Evolutionary conservation across 2,113 vertebrate genomes (phyloP).

Genomic region (Vidua macroura): DNA sequence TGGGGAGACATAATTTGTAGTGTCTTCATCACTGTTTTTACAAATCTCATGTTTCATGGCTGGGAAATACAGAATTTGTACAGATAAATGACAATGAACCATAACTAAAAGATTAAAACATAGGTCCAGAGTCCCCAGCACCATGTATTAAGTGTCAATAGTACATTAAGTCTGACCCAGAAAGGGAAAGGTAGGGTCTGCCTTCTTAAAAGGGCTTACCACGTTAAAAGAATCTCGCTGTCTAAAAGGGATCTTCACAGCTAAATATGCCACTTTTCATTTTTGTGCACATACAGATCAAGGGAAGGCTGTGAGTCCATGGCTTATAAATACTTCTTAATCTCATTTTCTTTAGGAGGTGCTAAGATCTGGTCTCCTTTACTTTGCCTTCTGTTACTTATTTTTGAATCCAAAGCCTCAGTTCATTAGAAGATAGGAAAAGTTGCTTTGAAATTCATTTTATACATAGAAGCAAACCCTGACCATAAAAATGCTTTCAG

Average conservation of each 20-base stretch:
- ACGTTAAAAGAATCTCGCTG: not conserved
- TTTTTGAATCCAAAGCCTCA: not conserved
- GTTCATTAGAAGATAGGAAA: not conserved
- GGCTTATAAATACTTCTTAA: not conserved
- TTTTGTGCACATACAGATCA: not conserved
- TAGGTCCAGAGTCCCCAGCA: not conserved
- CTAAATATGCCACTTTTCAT: not conserved
- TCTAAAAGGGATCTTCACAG: not conserved
- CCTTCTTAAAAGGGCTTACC: not conserved
- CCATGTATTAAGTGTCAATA: not conserved
- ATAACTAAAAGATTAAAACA: not conserved
- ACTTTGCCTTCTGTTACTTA: not conserved
- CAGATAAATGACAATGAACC: not conserved
- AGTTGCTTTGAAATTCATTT: constrained; percentile 38
- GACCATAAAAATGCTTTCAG: constrained; percentile 41
- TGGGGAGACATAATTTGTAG: not conserved
- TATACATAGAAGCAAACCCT: not conserved
- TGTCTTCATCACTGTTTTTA: not conserved
- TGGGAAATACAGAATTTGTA: not conserved
- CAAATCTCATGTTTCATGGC: not conserved
- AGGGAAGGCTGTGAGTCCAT: not conserved
- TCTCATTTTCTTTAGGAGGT: not conserved
- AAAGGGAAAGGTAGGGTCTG: not conserved
- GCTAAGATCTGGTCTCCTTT: not conserved
- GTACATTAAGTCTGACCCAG: not conserved